Evolutionary conservation across 2,888 invertebrate genomes (phyloP).

Genomic region (Ophion slaviceki): DNA sequence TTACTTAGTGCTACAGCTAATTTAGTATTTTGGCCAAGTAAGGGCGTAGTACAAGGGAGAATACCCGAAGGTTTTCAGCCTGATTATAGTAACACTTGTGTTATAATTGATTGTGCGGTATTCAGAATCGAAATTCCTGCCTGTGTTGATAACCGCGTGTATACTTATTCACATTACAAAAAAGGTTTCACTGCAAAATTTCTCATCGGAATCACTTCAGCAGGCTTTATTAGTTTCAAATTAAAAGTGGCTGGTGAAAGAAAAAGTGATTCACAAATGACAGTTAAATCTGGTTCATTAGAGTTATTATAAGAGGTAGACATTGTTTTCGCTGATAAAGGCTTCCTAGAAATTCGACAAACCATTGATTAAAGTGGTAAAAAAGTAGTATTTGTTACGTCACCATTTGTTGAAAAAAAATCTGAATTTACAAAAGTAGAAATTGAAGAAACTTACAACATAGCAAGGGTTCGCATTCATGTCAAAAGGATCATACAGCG

Average conservation of each 20-base stretch:
- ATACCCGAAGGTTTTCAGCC: slow-evolving; percentile 46
- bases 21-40: slow-evolving; percentile 52
- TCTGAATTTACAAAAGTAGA: slow-evolving; percentile 42
- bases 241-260: slow-evolving; percentile 17
- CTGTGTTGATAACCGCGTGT: slow-evolving; percentile 42
- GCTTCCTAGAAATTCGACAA: no score
- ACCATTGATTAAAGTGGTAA: no score
- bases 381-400: slow-evolving; percentile 6
- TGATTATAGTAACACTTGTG: slow-evolving; percentile 44
- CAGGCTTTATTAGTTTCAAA: slow-evolving; percentile 48
- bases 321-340: no score
- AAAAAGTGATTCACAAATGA: no score
- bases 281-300: no score
- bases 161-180: slow-evolving; percentile 56
- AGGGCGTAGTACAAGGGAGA: not conserved
- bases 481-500: slow-evolving; percentile 49
- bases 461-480: slow-evolving; percentile 43
- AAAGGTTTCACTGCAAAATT: slow-evolving; percentile 54
- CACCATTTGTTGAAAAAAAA: slow-evolving; percentile 36
- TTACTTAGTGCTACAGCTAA: slow-evolving; percentile 31
- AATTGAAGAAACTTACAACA: slow-evolving; percentile 16
- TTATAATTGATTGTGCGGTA: slow-evolving; percentile 58
- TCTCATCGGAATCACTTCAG: slow-evolving; percentile 49
- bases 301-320: no score
- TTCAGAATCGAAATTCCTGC: slow-evolving; percentile 51